Conservation (phyloP, 2,888 invertebrate genomes). For the Ormyrus thymus region DNA sequence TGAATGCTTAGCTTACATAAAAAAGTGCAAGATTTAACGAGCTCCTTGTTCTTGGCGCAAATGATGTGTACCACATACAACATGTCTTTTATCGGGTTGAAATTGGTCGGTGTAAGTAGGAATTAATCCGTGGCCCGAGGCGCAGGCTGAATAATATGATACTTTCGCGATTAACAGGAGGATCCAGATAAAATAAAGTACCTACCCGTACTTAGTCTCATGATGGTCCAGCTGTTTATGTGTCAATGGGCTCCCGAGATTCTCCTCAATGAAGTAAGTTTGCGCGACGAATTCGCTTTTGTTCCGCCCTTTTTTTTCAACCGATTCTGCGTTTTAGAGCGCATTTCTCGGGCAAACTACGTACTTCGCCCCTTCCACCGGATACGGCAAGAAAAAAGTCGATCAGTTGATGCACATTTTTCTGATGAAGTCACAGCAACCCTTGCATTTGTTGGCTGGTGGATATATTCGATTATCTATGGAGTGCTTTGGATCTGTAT, state of each 20-base stretch:
- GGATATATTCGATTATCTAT: constrained; percentile 5
- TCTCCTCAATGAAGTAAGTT: not conserved
- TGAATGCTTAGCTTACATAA: not conserved
- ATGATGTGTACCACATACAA: too few species aligned
- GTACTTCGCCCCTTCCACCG: not conserved
- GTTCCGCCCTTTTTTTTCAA: not conserved
- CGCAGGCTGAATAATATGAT: not conserved
- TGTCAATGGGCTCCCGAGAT: not conserved
- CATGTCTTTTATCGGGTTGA: too few species aligned
- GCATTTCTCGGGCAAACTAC: not conserved
- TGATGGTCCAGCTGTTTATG: not conserved
- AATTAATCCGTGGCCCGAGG: not conserved
- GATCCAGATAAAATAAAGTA: not conserved
- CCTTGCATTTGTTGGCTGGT: too few species aligned
- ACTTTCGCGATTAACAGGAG: not conserved
- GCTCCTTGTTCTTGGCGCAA: too few species aligned
- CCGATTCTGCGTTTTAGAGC: not conserved
- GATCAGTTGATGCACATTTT: not conserved
- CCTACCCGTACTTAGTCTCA: not conserved
- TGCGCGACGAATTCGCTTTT: not conserved
- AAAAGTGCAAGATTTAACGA: too few species aligned
- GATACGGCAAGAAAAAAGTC: not conserved
- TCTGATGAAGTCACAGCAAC: too few species aligned
- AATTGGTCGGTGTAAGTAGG: too few species aligned
- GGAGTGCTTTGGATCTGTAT: constrained; percentile 31